phyloP scores from a whole-genome alignment of 2,113 vertebrate genomes.

The Lynx canadensis region DNA sequence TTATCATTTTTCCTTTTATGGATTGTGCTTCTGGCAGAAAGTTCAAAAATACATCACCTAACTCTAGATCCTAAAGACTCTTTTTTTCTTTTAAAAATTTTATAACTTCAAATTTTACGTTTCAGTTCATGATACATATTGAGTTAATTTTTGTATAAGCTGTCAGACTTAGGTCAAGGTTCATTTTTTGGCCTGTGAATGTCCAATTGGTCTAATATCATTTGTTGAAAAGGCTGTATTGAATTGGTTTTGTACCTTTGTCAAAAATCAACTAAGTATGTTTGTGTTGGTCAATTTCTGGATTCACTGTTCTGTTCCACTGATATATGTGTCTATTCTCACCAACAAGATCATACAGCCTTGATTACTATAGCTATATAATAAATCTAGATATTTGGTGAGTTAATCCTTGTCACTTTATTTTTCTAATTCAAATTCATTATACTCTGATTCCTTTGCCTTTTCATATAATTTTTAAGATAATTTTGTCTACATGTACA shows the following conservation, averaged over 20 bases:
- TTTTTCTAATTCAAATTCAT: not conserved
- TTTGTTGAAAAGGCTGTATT: not conserved
- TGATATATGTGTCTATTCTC: not conserved
- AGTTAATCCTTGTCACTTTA: not conserved
- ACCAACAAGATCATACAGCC: not conserved
- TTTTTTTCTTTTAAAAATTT: not conserved
- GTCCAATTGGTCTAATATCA: not conserved
- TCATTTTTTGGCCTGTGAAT: not conserved
- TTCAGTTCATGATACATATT: not conserved
- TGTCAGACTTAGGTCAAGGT: not conserved
- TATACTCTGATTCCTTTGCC: not conserved
- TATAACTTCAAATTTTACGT: not conserved
- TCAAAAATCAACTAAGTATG: not conserved
- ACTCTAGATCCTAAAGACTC: not conserved
- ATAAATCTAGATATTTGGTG: not conserved
- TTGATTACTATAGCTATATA: not conserved
- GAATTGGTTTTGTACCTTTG: not conserved
- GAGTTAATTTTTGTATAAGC: not conserved
- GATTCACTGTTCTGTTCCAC: not conserved
- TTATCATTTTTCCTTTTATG: not conserved
- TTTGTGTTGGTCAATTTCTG: not conserved
- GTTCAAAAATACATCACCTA: not conserved
- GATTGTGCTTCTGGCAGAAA: not conserved
- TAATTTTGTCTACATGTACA: not conserved
- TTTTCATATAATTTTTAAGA: not conserved